These are phyloP conservation scores for Pocillopora meandrina DNA, from an alignment of 92 coral and sea anemone genomes.

Conservation along the genomic window DNA sequence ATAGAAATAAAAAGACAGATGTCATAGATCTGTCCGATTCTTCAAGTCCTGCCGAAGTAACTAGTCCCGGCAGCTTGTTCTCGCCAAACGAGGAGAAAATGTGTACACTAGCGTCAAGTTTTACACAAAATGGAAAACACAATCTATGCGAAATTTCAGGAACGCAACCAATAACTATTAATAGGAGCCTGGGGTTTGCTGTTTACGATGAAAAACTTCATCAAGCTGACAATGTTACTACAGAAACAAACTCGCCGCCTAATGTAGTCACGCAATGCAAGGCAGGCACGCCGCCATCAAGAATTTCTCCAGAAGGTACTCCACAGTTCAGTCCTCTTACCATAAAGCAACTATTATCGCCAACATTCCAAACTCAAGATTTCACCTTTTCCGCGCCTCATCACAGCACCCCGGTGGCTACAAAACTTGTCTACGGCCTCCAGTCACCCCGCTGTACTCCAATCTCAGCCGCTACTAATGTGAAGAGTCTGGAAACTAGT, in stretches of 20 bases:
- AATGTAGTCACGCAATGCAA: conserved; percentile 10
- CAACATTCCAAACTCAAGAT: conserved; percentile 23
- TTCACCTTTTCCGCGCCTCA: conserved; percentile 19
- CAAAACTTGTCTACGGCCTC: conserved; percentile 18
- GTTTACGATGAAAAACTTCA: neutral
- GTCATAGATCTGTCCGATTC: conserved; percentile 38
- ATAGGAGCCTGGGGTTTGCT: neutral
- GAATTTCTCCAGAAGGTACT: neutral
- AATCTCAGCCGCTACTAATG: conserved; percentile 17
- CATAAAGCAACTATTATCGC: conserved; percentile 16
- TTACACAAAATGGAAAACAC: neutral
- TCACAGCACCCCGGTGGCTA: conserved; percentile 67
- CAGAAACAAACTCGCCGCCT: neutral
- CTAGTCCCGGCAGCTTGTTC: conserved; percentile 70
- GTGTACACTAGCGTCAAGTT: conserved; percentile 17
- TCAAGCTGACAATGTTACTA: neutral
- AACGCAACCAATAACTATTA: conserved; percentile 18
- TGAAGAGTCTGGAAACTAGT: conserved; percentile 10
- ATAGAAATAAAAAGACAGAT: neutral
- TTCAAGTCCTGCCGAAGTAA: conserved; percentile 49
- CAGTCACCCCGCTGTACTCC: conserved; percentile 74
- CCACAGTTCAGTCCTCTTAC: conserved; percentile 3
- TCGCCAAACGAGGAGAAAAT: conserved; percentile 54
- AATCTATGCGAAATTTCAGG: neutral
- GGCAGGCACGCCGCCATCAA: conserved; percentile 17